Evolutionary conservation across 2,888 invertebrate genomes (phyloP).

Genomic region (Agriopis marginaria): DNA sequence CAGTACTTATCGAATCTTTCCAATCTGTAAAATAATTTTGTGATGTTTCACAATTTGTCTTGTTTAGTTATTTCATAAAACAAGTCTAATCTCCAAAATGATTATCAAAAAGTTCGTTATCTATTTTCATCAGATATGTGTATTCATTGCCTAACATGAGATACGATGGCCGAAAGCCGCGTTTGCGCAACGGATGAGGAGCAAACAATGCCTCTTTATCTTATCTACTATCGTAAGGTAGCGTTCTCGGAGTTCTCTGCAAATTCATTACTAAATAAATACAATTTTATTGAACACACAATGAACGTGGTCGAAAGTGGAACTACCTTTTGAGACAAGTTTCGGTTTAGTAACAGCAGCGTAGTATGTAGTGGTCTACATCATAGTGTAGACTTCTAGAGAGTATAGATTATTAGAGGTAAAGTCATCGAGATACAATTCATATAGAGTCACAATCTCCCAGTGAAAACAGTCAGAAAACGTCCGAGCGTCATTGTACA

Average conservation of each 20-base stretch:
- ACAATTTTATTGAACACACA: not conserved
- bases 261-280: constrained; percentile 19
- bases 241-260: constrained; percentile 7
- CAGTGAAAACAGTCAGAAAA: too few species aligned
- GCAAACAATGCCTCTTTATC: constrained; percentile 55
- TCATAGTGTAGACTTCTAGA: too few species aligned
- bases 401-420: too few species aligned
- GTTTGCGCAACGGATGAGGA: constrained; percentile 62
- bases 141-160: constrained; percentile 54
- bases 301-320: too few species aligned
- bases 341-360: too few species aligned
- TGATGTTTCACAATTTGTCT: too few species aligned
- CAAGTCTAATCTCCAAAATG: constrained; percentile 9
- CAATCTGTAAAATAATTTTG: too few species aligned
- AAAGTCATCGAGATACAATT: too few species aligned
- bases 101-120: constrained; percentile 29
- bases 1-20: not conserved
- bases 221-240: constrained; percentile 42
- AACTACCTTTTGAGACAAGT: too few species aligned
- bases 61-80: not conserved
- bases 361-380: too few species aligned
- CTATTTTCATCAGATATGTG: constrained; percentile 21
- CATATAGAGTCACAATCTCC: too few species aligned
- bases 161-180: constrained; percentile 41
- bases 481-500: too few species aligned